phyloP scores from a whole-genome alignment of 2,797 vertebrate genomes.

The Sternotherus odoratus region DNA sequence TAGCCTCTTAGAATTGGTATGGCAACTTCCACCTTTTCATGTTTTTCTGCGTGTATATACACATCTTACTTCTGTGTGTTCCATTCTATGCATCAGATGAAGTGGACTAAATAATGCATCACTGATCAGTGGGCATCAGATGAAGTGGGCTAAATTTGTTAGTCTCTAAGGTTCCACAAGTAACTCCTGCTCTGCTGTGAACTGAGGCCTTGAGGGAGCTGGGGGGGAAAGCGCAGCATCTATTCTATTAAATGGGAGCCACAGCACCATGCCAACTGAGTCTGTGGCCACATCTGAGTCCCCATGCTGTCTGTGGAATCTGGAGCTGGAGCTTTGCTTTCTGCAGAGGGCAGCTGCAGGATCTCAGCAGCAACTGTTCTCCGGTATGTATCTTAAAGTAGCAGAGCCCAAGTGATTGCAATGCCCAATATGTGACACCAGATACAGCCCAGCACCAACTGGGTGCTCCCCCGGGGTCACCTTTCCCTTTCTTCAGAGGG shows the following conservation, averaged over 20 bases:
- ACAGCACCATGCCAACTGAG: not conserved
- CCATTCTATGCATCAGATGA: no score
- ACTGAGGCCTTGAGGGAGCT: not conserved
- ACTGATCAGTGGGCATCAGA: no score
- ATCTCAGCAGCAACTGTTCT: slow-evolving; percentile 29
- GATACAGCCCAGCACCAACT: slow-evolving; percentile 6
- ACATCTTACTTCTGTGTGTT: no score
- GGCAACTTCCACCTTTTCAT: no score
- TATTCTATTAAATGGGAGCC: not conserved
- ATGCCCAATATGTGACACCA: not conserved
- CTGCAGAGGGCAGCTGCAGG: not conserved
- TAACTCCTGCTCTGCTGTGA: no score
- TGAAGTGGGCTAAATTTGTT: no score
- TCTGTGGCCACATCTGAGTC: no score
- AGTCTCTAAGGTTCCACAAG: no score
- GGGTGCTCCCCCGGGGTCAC: not conserved
- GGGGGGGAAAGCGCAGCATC: not conserved
- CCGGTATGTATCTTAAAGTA: slow-evolving; percentile 25
- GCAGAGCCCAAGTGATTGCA: not conserved
- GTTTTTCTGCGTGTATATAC: no score
- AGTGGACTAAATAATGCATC: no score
- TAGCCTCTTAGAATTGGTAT: no score
- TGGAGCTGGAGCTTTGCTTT: not conserved
- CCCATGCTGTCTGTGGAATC: not conserved
- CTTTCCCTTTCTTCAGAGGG: not conserved